These are phyloP conservation scores for Leptopilina syphax DNA, from an alignment of 2,888 invertebrate species.

Conservation along the genomic window DNA sequence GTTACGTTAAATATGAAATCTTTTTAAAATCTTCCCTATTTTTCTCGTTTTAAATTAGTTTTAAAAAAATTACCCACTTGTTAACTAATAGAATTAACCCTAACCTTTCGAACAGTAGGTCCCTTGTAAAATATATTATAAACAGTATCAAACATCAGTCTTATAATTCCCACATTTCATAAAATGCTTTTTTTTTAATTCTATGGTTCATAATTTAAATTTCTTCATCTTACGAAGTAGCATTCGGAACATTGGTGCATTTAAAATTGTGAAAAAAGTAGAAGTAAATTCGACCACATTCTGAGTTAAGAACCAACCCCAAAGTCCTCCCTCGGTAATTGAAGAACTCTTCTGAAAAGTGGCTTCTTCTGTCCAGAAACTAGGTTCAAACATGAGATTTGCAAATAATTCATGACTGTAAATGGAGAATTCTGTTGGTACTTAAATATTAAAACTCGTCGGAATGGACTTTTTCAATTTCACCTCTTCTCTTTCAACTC, in stretches of 20 bases:
- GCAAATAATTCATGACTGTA: conserved; percentile 32
- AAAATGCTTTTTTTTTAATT: neutral
- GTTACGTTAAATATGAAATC: no score
- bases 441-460: conserved; percentile 39
- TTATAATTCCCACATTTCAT: neutral
- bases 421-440: conserved; percentile 30
- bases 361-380: conserved; percentile 49
- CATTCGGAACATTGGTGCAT: neutral
- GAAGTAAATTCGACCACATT: conserved; percentile 37
- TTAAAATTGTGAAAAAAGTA: neutral
- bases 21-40: no score
- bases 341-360: conserved; percentile 56
- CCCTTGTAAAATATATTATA: neutral
- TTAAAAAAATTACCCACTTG: no score
- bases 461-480: conserved; percentile 32
- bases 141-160: no score
- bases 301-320: conserved; percentile 6
- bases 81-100: no score
- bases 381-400: conserved; percentile 41
- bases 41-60: no score
- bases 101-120: no score
- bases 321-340: conserved; percentile 53
- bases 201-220: neutral
- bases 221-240: neutral
- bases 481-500: conserved; percentile 19